Percentiles rank a stretch among this genome's conserved stretches.
Evolutionary conservation across 2,113 vertebrate species (phyloP).

Genomic region (Scomber colias): DNA sequence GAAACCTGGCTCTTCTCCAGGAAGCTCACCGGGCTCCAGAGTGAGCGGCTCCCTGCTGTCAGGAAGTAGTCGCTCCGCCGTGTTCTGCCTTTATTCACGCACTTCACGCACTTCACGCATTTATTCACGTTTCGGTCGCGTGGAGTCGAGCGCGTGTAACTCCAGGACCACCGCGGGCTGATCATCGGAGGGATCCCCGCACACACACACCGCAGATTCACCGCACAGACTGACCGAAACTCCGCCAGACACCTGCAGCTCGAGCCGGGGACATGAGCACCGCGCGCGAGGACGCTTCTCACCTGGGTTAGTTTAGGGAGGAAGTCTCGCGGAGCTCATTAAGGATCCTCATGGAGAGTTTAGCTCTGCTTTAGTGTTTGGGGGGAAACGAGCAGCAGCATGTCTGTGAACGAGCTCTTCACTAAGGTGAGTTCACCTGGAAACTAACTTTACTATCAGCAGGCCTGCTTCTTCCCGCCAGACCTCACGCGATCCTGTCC

Average conservation of each 20-base stretch:
- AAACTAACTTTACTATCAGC: no score
- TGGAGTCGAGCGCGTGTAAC: no score
- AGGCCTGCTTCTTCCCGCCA: not conserved
- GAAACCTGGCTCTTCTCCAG: conserved; percentile 37
- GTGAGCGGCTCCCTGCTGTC: conserved; percentile 9
- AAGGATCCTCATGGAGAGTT: not conserved
- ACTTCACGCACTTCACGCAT: no score
- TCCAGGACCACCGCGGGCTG: no score
- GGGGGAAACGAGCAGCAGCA: conserved; percentile 47
- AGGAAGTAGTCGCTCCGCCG: conserved; percentile 29
- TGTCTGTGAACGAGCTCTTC: conserved; percentile 86
- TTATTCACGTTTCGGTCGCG: no score
- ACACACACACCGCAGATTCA: not conserved
- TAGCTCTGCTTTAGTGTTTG: not conserved
- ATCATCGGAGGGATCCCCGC: not conserved
- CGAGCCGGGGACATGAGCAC: not conserved
- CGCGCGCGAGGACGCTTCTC: not conserved
- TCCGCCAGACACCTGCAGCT: conserved; percentile 32
- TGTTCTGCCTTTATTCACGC: no score
- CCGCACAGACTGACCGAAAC: conserved; percentile 41
- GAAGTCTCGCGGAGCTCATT: not conserved
- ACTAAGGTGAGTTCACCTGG: conserved; percentile 80
- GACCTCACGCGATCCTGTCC: not conserved
- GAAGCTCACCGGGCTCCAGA: not conserved
- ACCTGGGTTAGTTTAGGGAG: not conserved